Conservation (phyloP, 1,140 invertebrate species). For the Macrobrachium nipponense region DNA sequence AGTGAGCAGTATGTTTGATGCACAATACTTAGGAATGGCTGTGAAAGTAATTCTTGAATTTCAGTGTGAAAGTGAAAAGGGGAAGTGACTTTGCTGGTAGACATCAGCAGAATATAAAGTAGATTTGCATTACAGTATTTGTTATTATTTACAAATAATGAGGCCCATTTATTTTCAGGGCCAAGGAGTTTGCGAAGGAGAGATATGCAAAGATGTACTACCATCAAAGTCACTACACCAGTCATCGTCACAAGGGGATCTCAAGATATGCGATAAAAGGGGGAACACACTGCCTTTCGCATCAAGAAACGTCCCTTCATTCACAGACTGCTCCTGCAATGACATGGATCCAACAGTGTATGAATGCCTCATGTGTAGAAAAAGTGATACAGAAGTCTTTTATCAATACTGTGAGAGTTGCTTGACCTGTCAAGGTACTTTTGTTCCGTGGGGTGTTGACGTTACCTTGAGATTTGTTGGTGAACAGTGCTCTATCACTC, state of each 20-base stretch:
- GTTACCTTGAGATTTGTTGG: conserved; percentile 32
- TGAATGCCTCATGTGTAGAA: conserved; percentile 26
- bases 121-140: background rate
- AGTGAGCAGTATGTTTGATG: background rate
- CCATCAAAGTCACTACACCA: conserved; percentile 50
- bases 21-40: too few relatives aligned
- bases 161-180: conserved; percentile 56
- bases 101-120: background rate
- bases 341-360: background rate
- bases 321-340: background rate
- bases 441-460: conserved; percentile 39
- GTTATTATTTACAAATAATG: conserved; percentile 7
- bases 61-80: background rate
- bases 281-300: background rate
- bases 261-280: background rate
- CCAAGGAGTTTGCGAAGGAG: conserved; percentile 21
- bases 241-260: background rate
- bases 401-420: conserved; percentile 35
- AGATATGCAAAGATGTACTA: conserved; percentile 30
- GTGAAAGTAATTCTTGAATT: too few relatives aligned
- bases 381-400: conserved; percentile 15
- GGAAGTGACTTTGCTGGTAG: conserved; percentile 47
- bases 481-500: background rate
- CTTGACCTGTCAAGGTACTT: conserved; percentile 28
- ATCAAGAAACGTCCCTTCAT: too few relatives aligned